Conservation (phyloP, 2,888 invertebrate genomes). For the Ecdyonurus torrentis region DNA sequence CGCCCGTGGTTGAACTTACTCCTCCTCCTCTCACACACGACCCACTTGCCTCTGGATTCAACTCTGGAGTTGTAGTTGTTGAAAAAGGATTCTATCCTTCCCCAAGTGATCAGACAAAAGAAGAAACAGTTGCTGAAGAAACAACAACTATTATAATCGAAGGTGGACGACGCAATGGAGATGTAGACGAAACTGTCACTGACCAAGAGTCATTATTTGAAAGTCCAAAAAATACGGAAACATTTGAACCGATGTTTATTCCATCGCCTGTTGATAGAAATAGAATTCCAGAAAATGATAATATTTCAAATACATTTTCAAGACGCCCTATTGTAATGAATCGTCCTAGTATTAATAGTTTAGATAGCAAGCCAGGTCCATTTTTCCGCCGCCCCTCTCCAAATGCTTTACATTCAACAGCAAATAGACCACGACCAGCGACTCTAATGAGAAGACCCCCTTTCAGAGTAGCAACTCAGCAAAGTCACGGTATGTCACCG, state of each 20-base stretch:
- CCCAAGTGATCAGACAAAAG: conserved; percentile 19
- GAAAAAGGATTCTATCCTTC: conserved; percentile 72
- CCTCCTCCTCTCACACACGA: neutral
- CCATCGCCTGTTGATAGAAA: conserved; percentile 54
- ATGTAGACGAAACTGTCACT: conserved; percentile 20
- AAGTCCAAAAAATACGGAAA: conserved; percentile 32
- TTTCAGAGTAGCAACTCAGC: too few species aligned
- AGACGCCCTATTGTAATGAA: neutral
- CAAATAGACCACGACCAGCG: neutral
- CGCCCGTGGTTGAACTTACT: neutral
- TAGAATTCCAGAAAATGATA: conserved; percentile 14
- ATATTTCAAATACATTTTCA: conserved; percentile 8
- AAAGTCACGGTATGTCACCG: neutral
- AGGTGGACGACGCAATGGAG: neutral
- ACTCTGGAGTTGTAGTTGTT: conserved; percentile 62
- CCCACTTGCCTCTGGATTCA: conserved; percentile 39
- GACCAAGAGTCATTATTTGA: conserved; percentile 28
- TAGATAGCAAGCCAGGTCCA: neutral
- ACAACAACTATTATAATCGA: conserved; percentile 8
- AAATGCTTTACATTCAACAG: neutral
- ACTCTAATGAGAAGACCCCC: neutral
- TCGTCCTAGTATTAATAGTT: neutral
- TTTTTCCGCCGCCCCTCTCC: neutral
- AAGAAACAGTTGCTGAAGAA: conserved; percentile 31
- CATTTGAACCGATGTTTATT: conserved; percentile 65